These are phyloP conservation scores for Busseola fusca DNA, from an alignment of 2,888 invertebrate species.

Conservation along the genomic window DNA sequence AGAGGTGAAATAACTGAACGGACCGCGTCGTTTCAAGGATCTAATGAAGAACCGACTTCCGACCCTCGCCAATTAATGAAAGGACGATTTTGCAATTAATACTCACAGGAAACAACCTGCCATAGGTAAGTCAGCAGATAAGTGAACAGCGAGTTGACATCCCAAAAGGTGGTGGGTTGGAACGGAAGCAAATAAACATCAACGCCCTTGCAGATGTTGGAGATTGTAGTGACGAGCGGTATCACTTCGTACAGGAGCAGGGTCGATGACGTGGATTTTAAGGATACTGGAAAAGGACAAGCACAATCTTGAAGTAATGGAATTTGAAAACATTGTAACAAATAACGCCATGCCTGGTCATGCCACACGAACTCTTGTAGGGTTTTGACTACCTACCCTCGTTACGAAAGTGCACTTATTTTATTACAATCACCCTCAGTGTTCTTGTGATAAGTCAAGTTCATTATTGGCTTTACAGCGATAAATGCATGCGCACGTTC, in stretches of 20 bases:
- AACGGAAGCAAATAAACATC: slow-evolving; percentile 52
- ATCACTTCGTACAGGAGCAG: slow-evolving; percentile 42
- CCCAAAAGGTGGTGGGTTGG: slow-evolving; percentile 40
- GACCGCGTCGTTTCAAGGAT: background rate
- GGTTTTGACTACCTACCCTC: no score
- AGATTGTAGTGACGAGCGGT: slow-evolving; percentile 37
- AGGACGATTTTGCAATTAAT: background rate
- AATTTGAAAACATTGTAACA: no score
- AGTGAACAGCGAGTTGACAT: slow-evolving; percentile 26
- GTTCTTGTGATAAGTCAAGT: no score
- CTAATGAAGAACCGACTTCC: background rate
- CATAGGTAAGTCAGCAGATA: slow-evolving; percentile 49
- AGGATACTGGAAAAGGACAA: slow-evolving; percentile 51
- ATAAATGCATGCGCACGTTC: no score
- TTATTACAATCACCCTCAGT: no score
- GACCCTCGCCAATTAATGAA: background rate
- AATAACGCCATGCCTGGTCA: no score
- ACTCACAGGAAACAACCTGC: slow-evolving; percentile 50
- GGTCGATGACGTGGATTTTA: no score
- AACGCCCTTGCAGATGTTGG: slow-evolving; percentile 36
- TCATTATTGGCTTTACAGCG: no score
- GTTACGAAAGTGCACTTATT: no score
- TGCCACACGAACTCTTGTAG: no score
- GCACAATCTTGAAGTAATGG: background rate
- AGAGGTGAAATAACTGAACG: no score